phyloP scores from a whole-genome alignment of 2,888 invertebrate species.

The Lasioglossum figueresi region DNA sequence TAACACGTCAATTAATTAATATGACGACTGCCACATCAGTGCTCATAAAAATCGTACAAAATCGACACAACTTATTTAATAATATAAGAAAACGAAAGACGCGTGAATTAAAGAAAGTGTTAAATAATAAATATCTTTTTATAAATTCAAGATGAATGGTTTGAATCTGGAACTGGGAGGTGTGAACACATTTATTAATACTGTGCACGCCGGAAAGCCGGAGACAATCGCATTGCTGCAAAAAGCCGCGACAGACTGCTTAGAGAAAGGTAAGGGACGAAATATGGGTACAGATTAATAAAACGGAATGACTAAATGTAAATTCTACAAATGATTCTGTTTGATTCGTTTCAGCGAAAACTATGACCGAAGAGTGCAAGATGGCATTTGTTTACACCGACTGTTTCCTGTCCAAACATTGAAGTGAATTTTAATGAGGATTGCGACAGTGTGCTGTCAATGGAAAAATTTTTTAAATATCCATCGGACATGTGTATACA shows the following conservation, averaged over 20 bases:
- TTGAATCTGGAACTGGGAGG: background rate
- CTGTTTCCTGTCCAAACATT: conserved; percentile 17
- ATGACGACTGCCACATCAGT: background rate
- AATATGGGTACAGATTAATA: background rate
- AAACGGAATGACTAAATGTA: background rate
- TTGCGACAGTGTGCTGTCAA: background rate
- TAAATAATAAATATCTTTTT: too few species aligned
- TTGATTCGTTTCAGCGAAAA: conserved; percentile 14
- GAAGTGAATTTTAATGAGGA: background rate
- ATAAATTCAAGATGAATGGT: conserved; percentile 21
- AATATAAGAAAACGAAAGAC: background rate
- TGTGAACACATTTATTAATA: background rate
- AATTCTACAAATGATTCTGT: background rate
- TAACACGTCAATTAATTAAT: background rate
- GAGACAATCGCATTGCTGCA: fast-evolving
- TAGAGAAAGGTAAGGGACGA: conserved; percentile 4
- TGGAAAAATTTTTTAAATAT: too few species aligned
- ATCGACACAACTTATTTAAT: background rate
- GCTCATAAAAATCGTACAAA: background rate
- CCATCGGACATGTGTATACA: too few species aligned
- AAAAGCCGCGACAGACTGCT: background rate
- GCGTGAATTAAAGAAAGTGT: too few species aligned
- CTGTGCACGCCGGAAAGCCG: background rate
- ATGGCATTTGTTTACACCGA: background rate
- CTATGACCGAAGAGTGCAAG: conserved; percentile 18